Evolutionary conservation across 2,888 invertebrate genomes (phyloP), one percentile per base, ranked within the genome.

Genomic region (Cenopis cana): DNA sequence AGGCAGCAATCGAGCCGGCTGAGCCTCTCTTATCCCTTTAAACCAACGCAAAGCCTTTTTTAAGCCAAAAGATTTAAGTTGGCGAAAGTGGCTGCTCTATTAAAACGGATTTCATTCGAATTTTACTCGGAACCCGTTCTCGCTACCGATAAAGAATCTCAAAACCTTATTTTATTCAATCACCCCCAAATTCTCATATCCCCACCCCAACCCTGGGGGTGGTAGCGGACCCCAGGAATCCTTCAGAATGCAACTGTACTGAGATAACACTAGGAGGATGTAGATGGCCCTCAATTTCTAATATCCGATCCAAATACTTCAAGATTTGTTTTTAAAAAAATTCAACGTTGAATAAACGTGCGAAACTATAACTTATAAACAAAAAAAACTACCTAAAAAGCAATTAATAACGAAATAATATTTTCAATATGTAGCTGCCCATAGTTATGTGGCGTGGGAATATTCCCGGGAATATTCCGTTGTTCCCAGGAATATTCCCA

Each of bases 1-100:
- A 90, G 85, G 89, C 89, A 88, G 85, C 88, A 88, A 90, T 90
- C 89, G 89, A 88, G 87, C 83, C 85, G 82, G 81, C 81, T 87
- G 88, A 91, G 90, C 91, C 90, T 82, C 79, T 82, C 80, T 89
- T 87, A 93, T 92, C 92, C 92, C 91, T 91, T 91, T 90, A 92
- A 93, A 93, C 92, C 93, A 83, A 90, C 87, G 86, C 83, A 91
- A 91, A 93, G 93, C 92, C 91, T 92, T 92, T 92, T 91, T 92
- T 91, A 92, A 92, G 92, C 92, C 90, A 81, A 88, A 90, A 92
- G 92, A 89, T 93, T 93, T 91, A 92, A 93, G 92, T 92, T 93
- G 89, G 90, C 85, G 89, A 91, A 92, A 93, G 90, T 91, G 88
- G 86, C 86, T 82, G 88, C 90, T 93, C 90, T 91, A 92, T 92